Conservation (phyloP, 2,888 invertebrate species). For the Leptinotarsa juncta region DNA sequence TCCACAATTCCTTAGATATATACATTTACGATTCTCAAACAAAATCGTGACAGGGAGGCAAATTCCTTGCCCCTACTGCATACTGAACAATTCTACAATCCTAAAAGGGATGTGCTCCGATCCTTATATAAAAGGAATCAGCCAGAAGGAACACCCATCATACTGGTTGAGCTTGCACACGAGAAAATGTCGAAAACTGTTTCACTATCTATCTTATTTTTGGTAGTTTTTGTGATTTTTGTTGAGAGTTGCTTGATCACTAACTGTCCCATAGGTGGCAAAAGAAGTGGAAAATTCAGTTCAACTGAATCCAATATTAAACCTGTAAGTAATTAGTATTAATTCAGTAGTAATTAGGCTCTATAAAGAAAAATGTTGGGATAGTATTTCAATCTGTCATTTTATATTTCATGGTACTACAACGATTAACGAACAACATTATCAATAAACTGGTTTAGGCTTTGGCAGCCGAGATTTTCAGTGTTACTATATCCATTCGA, state of each 20-base stretch:
- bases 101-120: constrained; percentile 6
- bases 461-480: too few species aligned
- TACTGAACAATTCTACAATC: constrained; percentile 26
- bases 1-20: constrained; percentile 46
- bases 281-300: constrained; percentile 65
- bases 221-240: constrained; percentile 43
- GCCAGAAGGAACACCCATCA: not conserved
- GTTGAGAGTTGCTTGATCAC: constrained; percentile 71
- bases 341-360: not conserved
- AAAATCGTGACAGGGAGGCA: constrained; percentile 8
- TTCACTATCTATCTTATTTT: constrained; percentile 33
- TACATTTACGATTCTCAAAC: not conserved
- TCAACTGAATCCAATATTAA: constrained; percentile 61
- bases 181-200: constrained; percentile 40
- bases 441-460: too few species aligned
- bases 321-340: constrained; percentile 63
- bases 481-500: too few species aligned
- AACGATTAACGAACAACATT: too few species aligned
- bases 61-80: constrained; percentile 30
- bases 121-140: constrained; percentile 27
- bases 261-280: constrained; percentile 76
- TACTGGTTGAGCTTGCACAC: not conserved
- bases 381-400: too few species aligned
- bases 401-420: too few species aligned
- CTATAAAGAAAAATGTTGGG: too few species aligned